Evolutionary conservation across 2,888 invertebrate genomes (phyloP), one percentile per base, ranked within the genome.

Genomic region (Xiphydria camelus): DNA sequence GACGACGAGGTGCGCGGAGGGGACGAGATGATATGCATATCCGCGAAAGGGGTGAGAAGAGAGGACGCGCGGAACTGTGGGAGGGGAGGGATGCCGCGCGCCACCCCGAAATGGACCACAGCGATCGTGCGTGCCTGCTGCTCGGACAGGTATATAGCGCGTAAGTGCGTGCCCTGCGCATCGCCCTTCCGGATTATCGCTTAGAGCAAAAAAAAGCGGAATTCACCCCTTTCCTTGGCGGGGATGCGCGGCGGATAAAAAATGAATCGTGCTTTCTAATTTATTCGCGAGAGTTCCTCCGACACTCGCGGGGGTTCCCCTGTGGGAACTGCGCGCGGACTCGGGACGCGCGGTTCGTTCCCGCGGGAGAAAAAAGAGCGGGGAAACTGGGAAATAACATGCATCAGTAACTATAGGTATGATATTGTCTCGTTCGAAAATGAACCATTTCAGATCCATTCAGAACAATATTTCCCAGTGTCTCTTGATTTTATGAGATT

Each of bases 181-280:
- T 67, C 67, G 29, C 46, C 51, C 57, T 43, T 44, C 41, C 46
- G 64, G 66, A 67, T 67, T 67, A 67, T 61, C 59, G 55, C 56
- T 56, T 54, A 56, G 57, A 61, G 61, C 53, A 59, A 61, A 55
- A 59, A 51, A 53, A 44, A 37, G 25, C 36, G 6, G 12, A 12
- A 12, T 29, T 29, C 12, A 29, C 29, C 29, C 29, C 29, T 29
- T 29, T 29, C 3, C 29, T 10, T 4, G 29, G 6, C 12, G 15
- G 29, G 29, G 29, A 14, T 29, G 12, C 15, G 15, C 15, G 15
- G 12, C 12, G 15, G 15, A 29, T 14, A 29, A 29, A 12, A 14
- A 12, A 14, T 2, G 2, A 29, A 29, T 15, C 5, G 19, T 14
- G 17, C 19, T 5, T 18, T 34, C n/a, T 34, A 34, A 34, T 34